Evolutionary conservation across 2,888 invertebrate species (phyloP).

Genomic region (Aricia artaxerxes): DNA sequence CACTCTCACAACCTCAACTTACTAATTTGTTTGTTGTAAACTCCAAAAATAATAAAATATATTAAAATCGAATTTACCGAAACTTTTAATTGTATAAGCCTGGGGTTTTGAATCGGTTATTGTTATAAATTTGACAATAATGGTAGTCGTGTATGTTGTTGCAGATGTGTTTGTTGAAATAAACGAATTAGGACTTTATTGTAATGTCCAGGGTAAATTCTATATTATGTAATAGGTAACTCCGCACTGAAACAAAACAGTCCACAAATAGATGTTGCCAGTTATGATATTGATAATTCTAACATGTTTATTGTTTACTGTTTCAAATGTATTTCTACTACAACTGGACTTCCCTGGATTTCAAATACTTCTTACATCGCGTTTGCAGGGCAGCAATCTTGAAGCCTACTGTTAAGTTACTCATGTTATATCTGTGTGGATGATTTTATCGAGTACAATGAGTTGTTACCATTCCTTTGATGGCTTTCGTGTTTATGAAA

Average conservation of each 20-base stretch:
- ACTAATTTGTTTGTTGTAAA: too few species aligned
- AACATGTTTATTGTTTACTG: not conserved
- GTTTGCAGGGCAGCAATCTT: not conserved
- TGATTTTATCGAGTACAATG: constrained; percentile 24
- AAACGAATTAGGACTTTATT: constrained; percentile 10
- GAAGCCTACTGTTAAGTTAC: not conserved
- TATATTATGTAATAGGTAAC: not conserved
- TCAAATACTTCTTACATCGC: not conserved
- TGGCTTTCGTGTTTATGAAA: not conserved
- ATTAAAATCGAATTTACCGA: constrained; percentile 22
- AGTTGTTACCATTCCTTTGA: constrained; percentile 28
- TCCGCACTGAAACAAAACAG: not conserved
- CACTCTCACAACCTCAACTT: not conserved
- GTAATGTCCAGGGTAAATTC: not conserved
- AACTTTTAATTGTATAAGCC: constrained; percentile 29
- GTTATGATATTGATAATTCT: not conserved
- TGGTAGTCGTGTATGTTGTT: constrained; percentile 44
- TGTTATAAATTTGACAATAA: constrained; percentile 55
- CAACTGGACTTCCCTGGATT: not conserved
- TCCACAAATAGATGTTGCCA: constrained; percentile 11
- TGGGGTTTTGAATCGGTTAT: constrained; percentile 40
- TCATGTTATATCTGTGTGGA: not conserved
- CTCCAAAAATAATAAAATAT: not conserved
- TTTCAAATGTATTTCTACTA: not conserved
- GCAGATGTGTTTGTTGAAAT: constrained; percentile 36